phyloP scores from a whole-genome alignment of 2,113 vertebrate genomes.

The Eudyptes chrysolophus region DNA sequence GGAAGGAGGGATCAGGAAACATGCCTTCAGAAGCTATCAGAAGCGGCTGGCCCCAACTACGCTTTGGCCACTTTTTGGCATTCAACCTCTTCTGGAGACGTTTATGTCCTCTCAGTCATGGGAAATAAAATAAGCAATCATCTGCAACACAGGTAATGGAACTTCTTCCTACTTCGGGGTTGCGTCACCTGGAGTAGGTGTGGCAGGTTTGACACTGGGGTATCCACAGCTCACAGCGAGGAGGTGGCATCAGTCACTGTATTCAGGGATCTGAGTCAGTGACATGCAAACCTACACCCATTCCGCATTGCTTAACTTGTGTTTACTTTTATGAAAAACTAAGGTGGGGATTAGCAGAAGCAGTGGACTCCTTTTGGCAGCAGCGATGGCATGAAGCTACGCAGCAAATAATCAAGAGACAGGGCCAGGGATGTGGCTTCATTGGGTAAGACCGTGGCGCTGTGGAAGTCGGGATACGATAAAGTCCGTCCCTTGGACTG shows the following conservation, averaged over 20 bases:
- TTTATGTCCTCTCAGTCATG: background rate
- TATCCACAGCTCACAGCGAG: background rate
- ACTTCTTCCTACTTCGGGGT: background rate
- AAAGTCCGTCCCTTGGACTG: background rate
- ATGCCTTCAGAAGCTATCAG: background rate
- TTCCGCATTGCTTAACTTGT: conserved; percentile 48
- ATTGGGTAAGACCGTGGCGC: fast-evolving
- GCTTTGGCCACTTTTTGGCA: background rate
- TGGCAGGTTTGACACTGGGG: conserved; percentile 4
- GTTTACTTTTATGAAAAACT: conserved; percentile 57
- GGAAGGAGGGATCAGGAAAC: background rate
- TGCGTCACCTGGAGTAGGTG: conserved; percentile 20
- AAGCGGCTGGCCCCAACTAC: background rate
- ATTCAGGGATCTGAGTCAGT: conserved; percentile 71
- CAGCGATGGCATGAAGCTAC: background rate
- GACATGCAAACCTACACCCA: conserved; percentile 58
- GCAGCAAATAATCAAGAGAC: background rate
- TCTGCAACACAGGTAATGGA: background rate
- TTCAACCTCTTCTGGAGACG: background rate
- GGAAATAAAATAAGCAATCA: background rate
- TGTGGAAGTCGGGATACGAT: fast-evolving
- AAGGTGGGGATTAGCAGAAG: conserved; percentile 43
- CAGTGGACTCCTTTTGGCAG: background rate
- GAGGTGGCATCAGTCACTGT: background rate
- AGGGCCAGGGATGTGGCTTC: background rate